Evolutionary conservation across 92 coral and sea anemone species (phyloP).

Genomic region (Metridium senile): DNA sequence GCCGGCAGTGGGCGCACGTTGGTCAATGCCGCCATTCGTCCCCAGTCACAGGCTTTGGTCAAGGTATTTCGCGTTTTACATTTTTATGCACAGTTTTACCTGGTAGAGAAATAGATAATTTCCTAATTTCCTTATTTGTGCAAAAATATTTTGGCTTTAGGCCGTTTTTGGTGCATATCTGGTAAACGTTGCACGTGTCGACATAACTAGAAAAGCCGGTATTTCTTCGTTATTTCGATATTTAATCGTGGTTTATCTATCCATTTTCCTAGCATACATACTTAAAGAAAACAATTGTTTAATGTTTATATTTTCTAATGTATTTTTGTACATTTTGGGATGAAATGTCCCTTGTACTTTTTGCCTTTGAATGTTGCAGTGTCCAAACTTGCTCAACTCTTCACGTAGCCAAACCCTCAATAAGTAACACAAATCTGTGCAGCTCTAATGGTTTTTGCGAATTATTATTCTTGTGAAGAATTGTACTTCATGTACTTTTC

Average conservation of each 20-base stretch:
- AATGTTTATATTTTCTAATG: background rate
- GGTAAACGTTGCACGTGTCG: constrained; percentile 36
- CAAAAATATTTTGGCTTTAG: background rate
- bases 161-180: background rate
- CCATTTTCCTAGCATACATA: background rate
- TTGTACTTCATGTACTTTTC: too few relatives aligned
- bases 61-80: constrained; percentile 63
- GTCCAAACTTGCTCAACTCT: constrained; percentile 3
- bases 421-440: background rate
- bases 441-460: background rate
- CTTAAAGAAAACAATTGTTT: background rate
- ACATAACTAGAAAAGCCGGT: constrained; percentile 15
- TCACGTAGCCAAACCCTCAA: background rate
- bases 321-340: background rate
- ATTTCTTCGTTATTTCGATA: background rate
- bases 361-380: constrained; percentile 15
- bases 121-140: too few relatives aligned
- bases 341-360: background rate
- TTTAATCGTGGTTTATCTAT: background rate
- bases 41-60: constrained; percentile 88
- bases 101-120: too few relatives aligned
- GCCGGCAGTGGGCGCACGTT: constrained; percentile 97
- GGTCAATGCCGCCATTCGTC: constrained; percentile 92
- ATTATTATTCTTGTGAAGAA: background rate
- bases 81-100: background rate